Percentiles rank a stretch among this genome's conserved stretches.
Evolutionary conservation across 2,113 vertebrate species (phyloP).

Genomic region (Smithornis capensis): DNA sequence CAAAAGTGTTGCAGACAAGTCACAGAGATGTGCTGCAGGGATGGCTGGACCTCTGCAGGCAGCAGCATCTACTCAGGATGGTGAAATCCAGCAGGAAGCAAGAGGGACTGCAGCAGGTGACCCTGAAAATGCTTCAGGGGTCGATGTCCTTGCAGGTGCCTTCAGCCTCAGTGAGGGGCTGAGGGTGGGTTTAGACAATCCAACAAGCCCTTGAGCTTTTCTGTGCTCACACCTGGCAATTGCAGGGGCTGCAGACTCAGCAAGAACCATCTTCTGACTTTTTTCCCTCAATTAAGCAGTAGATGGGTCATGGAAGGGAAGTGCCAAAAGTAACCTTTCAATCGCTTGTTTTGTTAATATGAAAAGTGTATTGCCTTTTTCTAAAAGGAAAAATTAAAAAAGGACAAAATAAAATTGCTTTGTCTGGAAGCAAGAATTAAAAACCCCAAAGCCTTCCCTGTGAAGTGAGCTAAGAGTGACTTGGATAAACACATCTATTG

Average conservation of each 20-base stretch:
- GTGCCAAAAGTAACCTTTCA: conserved; percentile 14
- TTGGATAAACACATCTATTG: conserved; percentile 26
- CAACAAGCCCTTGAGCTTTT: background rate
- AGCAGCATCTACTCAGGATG: background rate
- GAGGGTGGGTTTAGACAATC: background rate
- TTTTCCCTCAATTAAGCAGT: background rate
- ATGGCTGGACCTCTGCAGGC: background rate
- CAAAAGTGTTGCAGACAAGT: background rate
- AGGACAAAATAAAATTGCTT: background rate
- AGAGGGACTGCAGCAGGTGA: background rate
- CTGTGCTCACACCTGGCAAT: background rate
- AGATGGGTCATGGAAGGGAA: conserved; percentile 17
- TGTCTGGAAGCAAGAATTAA: conserved; percentile 11
- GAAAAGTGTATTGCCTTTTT: conserved; percentile 8
- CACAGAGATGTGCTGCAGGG: background rate
- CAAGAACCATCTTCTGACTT: background rate
- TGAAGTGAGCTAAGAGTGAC: background rate
- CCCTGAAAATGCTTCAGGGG: background rate
- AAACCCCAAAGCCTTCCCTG: background rate
- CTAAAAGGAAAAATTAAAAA: background rate
- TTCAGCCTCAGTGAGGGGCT: background rate
- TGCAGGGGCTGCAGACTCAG: background rate
- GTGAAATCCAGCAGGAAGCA: background rate
- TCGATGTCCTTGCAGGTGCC: background rate
- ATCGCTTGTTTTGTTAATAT: background rate